Conservation (phyloP, 2,113 vertebrate genomes). For the Pimephales promelas region DNA sequence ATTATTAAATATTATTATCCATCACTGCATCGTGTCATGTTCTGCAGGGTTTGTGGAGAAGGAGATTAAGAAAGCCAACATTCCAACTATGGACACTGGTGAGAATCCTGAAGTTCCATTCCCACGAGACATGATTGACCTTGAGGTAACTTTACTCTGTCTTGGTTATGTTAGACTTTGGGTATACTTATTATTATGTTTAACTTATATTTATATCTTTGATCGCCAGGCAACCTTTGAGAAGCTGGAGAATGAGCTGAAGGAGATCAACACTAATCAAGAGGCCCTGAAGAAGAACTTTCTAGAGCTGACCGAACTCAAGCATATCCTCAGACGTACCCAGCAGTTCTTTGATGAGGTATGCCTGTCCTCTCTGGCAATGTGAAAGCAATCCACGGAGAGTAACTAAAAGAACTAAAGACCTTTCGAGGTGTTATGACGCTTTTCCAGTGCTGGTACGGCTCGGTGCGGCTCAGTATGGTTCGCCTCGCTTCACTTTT, state of each 20-base stretch:
- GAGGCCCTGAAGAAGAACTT: slow-evolving; percentile 98
- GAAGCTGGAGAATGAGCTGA: slow-evolving; percentile 97
- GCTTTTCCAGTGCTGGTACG: too few relatives aligned
- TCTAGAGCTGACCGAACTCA: slow-evolving; percentile 95
- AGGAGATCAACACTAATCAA: slow-evolving; percentile 99
- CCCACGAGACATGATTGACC: slow-evolving; percentile 97
- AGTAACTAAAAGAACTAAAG: neutral
- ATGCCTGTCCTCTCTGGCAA: slow-evolving; percentile 66
- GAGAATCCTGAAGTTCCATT: slow-evolving; percentile 98
- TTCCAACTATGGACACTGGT: slow-evolving; percentile 90
- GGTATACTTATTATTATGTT: neutral
- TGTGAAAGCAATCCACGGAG: neutral
- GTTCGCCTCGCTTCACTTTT: too few relatives aligned
- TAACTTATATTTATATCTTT: neutral
- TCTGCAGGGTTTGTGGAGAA: slow-evolving; percentile 95
- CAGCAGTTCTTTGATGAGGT: slow-evolving; percentile 99
- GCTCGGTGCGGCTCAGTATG: too few relatives aligned
- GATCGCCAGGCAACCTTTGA: slow-evolving; percentile 91
- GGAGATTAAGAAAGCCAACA: slow-evolving; percentile 94
- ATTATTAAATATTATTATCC: neutral
- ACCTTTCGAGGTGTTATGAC: neutral
- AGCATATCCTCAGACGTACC: slow-evolving; percentile 95
- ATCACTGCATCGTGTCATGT: slow-evolving; percentile 2
- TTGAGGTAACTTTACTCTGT: slow-evolving; percentile 82
- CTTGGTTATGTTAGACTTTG: neutral